Evolutionary conservation across 2,113 vertebrate species (phyloP), one percentile per base, ranked within the genome.

Genomic region (Onychorhynchus coronatus): DNA sequence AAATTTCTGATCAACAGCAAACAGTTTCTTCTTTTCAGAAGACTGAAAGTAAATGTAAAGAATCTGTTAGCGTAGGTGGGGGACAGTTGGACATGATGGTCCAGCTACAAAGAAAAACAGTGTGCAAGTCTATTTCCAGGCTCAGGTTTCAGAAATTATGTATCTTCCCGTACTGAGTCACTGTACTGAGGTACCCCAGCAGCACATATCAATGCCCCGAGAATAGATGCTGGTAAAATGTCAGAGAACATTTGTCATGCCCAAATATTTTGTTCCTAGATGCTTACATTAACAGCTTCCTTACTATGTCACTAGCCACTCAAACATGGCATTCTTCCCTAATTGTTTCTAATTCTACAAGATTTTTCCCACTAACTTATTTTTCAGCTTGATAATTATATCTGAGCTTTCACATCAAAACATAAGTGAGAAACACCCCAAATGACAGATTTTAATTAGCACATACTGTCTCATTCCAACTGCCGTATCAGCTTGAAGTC

Each of bases 381-480:
- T 30, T 71, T 83, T 73, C 16, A 58, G 42, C 56, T 91, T 33
- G 53, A 30, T 74, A 73, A 81, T 56, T 79, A 73, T 53, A 76
- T 71, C 70, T 89, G 61, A 93, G 84, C n/a, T 91, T 81, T 87
- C 4, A 3, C 66, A 93, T 61, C 65, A 89, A 89, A 88, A 96
- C 6, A 3, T 85, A 87, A 94, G 77, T 37, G 74, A 89, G 85
- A 85, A 85, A 66, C 70, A 89, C 55, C 89, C 81, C 73, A 87
- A 91, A 76, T 28, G 87, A 89, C 30, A 84, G 76, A 84, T 89
- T 91, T 93, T 88, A 94, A 93, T 95, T 95, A 91, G 90, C 78
- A 95, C 71, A 63, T n/a, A 58, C 20, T 62, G 74, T 79, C 81
- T 91, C 74, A 82, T 50, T 89, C 81, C 78, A 94, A 71, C 65